A percentile compares a stretch with the other conserved stretches of the same genome.
Evolutionary conservation across 1,140 invertebrate genomes (phyloP).

Genomic region (Chlorops oryzae): DNA sequence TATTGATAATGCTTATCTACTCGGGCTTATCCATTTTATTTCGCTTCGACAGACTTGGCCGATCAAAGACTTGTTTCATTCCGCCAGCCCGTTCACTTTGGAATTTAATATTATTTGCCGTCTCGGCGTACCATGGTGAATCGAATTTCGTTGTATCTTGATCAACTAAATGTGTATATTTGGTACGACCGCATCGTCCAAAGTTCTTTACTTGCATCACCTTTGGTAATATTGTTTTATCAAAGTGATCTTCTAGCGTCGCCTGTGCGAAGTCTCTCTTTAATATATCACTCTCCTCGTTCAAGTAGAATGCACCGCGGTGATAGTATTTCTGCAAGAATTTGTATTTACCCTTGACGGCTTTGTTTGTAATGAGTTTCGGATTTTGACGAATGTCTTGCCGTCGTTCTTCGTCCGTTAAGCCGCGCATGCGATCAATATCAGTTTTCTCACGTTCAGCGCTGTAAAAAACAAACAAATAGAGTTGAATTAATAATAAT

Average conservation of each 20-base stretch:
- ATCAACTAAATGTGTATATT: constrained; percentile 98
- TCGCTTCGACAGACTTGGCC: constrained; percentile 68
- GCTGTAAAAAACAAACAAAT: constrained; percentile 43
- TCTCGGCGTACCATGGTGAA: constrained; percentile 92
- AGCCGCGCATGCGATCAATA: constrained; percentile 82
- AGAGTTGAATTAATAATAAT: too few species aligned
- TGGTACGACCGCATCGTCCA: constrained; percentile 94
- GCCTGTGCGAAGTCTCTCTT: constrained; percentile 95
- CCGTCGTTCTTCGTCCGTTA: constrained; percentile 95
- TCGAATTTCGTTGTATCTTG: constrained; percentile 99
- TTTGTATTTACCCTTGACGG: constrained; percentile 97
- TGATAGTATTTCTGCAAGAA: constrained; percentile 99
- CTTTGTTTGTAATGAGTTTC: constrained; percentile 89
- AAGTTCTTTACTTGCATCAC: constrained; percentile 99
- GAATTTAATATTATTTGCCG: constrained; percentile 77
- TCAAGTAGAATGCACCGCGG: constrained; percentile 96
- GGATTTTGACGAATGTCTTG: constrained; percentile 89
- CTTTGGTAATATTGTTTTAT: constrained; percentile 97
- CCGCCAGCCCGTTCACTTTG: constrained; percentile 86
- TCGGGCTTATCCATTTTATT: constrained; percentile 53
- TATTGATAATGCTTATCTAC: too few species aligned
- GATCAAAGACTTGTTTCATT: constrained; percentile 90
- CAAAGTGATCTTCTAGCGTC: constrained; percentile 98
- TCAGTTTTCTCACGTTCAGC: constrained; percentile 82
- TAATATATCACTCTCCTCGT: constrained; percentile 87